Evolutionary conservation across 2,113 vertebrate species (phyloP).

Genomic region (Centropristis striata): DNA sequence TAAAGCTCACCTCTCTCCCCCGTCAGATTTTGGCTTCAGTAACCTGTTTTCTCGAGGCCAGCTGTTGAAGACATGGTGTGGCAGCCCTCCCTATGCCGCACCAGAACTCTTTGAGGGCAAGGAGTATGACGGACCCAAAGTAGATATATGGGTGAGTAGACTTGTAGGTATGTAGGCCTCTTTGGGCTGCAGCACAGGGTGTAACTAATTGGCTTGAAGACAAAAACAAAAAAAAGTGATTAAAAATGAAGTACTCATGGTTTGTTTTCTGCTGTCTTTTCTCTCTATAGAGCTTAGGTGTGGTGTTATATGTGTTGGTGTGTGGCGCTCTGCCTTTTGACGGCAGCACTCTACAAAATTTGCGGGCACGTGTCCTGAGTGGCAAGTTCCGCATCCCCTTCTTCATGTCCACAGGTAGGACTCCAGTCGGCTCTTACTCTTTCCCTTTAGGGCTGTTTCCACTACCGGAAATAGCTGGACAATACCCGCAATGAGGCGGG

Average conservation of each 20-base stretch:
- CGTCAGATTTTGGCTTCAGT: conserved; percentile 97
- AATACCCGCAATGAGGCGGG: too few relatives aligned
- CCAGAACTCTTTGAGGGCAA: conserved; percentile 98
- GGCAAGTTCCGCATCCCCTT: conserved; percentile 99
- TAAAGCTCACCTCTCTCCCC: conserved; percentile 1
- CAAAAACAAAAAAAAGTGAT: neutral
- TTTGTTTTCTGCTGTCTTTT: neutral
- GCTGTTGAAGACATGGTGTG: conserved; percentile 98
- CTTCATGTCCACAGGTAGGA: conserved; percentile 99
- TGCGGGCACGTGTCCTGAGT: conserved; percentile 95
- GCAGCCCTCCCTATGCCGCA: conserved; percentile 96
- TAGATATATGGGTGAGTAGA: conserved; percentile 96
- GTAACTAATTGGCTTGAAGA: neutral
- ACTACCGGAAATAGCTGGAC: too few relatives aligned
- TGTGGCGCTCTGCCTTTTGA: conserved; percentile 98
- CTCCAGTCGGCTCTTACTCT: neutral
- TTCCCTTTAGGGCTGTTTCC: neutral
- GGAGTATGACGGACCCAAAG: conserved; percentile 98
- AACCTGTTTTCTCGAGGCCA: conserved; percentile 97
- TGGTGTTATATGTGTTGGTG: conserved; percentile 97
- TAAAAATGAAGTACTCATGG: neutral
- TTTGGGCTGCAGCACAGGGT: neutral
- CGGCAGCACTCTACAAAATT: conserved; percentile 97
- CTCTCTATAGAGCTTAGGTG: conserved; percentile 91
- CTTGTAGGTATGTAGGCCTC: neutral